A percentile compares a stretch with the other conserved stretches of the same genome.
phyloP scores from a whole-genome alignment of 2,113 vertebrate genomes.

The Menura novaehollandiae region DNA sequence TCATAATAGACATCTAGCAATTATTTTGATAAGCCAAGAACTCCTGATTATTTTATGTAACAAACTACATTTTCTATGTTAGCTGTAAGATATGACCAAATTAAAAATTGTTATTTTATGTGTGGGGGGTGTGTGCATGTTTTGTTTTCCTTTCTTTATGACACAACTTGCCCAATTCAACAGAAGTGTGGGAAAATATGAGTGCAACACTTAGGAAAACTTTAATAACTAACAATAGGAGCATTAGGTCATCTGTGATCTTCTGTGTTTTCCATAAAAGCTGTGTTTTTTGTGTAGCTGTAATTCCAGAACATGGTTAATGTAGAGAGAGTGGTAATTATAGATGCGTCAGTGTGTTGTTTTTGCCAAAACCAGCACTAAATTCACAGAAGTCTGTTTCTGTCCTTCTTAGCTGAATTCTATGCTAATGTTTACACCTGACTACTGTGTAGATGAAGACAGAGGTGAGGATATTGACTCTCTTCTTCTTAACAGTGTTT shows the following conservation, averaged over 20 bases:
- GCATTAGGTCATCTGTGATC: not conserved
- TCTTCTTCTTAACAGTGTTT: conserved; percentile 77
- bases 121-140: not conserved
- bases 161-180: not conserved
- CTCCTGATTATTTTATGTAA: not conserved
- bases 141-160: not conserved
- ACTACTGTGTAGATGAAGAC: not conserved
- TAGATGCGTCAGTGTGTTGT: not conserved
- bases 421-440: not conserved
- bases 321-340: not conserved
- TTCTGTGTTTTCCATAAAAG: not conserved
- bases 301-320: not conserved
- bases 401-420: not conserved
- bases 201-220: not conserved
- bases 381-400: not conserved
- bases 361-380: not conserved
- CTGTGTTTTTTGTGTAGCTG: not conserved
- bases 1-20: not conserved
- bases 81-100: not conserved
- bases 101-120: not conserved
- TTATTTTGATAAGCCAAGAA: not conserved
- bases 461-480: not conserved
- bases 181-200: not conserved
- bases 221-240: not conserved
- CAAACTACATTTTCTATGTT: not conserved